Evolutionary conservation across 1,140 invertebrate species (phyloP).

Genomic region (Caerostris darwini): DNA sequence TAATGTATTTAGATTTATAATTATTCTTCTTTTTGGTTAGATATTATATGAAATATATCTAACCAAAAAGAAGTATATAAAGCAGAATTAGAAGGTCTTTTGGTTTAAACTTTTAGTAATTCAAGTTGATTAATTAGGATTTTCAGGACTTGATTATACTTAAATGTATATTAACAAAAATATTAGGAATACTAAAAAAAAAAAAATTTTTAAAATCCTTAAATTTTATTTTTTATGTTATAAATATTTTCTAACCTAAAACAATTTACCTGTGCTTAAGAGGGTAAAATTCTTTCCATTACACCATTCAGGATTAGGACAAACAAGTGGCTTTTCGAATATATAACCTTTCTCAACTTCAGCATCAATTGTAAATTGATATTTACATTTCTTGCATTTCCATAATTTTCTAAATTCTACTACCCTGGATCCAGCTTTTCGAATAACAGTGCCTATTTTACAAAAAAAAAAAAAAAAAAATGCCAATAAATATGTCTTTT

Average conservation of each 20-base stretch:
- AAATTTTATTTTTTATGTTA: neutral
- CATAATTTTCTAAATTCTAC: conserved; percentile 89
- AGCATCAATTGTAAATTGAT: conserved; percentile 84
- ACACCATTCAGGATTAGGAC: conserved; percentile 72
- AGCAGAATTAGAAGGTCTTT: too few relatives aligned
- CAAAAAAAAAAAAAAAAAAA: conserved; percentile 74
- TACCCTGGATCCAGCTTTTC: conserved; percentile 89
- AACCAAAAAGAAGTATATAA: too few relatives aligned
- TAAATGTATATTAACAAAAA: too few relatives aligned
- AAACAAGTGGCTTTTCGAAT: conserved; percentile 60
- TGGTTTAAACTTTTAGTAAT: too few relatives aligned
- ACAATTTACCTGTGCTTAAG: conserved; percentile 39
- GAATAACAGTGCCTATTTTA: conserved; percentile 87
- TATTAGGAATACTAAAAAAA: too few relatives aligned
- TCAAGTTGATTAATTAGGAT: too few relatives aligned
- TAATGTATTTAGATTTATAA: too few relatives aligned
- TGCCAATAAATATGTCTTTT: neutral
- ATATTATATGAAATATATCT: too few relatives aligned
- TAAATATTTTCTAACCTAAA: neutral
- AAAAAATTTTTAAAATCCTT: neutral
- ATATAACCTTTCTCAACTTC: conserved; percentile 64
- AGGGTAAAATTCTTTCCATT: conserved; percentile 69
- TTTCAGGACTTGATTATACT: too few relatives aligned
- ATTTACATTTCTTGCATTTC: conserved; percentile 90
- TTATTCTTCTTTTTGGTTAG: too few relatives aligned